phyloP scores from a whole-genome alignment of 2,797 vertebrate species.

The Melanotaenia nigrans region DNA sequence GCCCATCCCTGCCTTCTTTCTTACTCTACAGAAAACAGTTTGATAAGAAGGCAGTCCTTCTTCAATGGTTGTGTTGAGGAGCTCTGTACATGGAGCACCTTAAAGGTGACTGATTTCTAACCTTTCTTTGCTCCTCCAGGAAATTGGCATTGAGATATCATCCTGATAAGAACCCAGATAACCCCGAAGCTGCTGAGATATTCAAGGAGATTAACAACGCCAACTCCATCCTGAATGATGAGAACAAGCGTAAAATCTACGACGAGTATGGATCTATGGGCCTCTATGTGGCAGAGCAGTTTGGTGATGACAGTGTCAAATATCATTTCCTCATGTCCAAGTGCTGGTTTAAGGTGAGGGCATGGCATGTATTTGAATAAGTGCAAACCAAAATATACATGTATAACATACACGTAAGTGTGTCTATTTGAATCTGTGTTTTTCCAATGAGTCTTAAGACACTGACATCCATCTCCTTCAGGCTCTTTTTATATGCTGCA shows the following conservation, averaged over 20 bases:
- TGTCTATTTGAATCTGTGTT: neutral
- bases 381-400: neutral
- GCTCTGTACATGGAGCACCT: too few species aligned
- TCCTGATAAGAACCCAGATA: conserved; percentile 95
- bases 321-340: conserved; percentile 91
- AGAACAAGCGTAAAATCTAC: conserved; percentile 88
- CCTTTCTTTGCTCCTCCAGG: conserved; percentile 67
- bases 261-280: conserved; percentile 92
- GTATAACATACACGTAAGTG: too few species aligned
- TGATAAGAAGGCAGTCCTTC: neutral
- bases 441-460: neutral
- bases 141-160: conserved; percentile 91
- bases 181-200: conserved; percentile 88
- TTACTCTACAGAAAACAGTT: too few species aligned
- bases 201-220: conserved; percentile 98
- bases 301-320: conserved; percentile 90
- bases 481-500: conserved; percentile 81
- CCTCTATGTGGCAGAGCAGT: conserved; percentile 91
- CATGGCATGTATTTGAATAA: neutral
- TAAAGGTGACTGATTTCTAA: neutral
- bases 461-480: conserved; percentile 45
- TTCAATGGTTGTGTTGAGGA: too few species aligned
- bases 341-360: conserved; percentile 95
- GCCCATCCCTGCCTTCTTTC: too few species aligned
- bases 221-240: conserved; percentile 88